phyloP scores from a whole-genome alignment of 2,797 vertebrate genomes.

The Scolopax bukidnonensis region DNA sequence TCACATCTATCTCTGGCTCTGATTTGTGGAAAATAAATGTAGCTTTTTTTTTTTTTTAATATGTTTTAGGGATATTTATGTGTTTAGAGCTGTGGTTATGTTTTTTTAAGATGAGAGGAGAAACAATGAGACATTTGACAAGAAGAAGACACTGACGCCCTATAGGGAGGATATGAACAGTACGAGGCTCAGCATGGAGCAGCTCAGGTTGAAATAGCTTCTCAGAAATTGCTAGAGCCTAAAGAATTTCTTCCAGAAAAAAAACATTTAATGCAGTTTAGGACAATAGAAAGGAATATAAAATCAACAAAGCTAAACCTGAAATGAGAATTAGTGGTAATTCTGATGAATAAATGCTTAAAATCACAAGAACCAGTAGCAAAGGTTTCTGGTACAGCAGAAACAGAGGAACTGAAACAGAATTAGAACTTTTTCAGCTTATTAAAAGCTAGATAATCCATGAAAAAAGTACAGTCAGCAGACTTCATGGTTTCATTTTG shows the following conservation, averaged over 20 bases:
- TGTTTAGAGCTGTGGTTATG: background rate
- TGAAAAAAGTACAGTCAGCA: background rate
- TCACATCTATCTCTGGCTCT: background rate
- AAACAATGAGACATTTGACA: rapidly evolving
- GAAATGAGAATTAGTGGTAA: background rate
- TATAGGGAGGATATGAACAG: background rate
- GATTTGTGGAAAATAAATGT: background rate
- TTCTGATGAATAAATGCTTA: background rate
- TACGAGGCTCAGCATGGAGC: background rate
- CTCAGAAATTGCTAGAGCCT: background rate
- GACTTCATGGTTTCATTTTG: background rate
- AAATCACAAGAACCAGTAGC: background rate
- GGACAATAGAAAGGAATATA: background rate
- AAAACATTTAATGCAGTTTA: background rate
- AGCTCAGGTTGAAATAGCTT: background rate
- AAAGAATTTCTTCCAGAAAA: background rate
- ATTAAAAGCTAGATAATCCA: background rate
- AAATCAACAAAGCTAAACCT: background rate
- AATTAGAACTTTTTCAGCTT: background rate
- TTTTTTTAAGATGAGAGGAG: background rate
- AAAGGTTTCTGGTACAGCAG: background rate
- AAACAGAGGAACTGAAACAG: background rate
- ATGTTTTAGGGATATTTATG: background rate
- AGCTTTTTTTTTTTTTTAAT: background rate
- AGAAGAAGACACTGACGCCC: background rate